These are phyloP conservation scores for Leucosticte australis DNA, from an alignment of 2,113 vertebrate genomes.

Conservation along the genomic window DNA sequence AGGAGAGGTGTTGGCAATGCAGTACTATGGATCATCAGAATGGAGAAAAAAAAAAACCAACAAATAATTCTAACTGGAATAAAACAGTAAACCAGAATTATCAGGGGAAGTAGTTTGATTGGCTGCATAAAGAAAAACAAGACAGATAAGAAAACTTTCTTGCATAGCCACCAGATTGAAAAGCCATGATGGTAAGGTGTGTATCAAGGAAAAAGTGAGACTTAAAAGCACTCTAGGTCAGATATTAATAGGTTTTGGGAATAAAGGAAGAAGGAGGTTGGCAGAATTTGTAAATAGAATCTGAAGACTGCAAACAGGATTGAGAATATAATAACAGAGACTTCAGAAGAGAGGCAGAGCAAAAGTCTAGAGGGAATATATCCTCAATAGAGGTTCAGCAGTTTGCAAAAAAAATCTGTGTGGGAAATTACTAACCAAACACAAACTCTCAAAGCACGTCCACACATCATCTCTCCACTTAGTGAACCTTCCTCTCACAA, in stretches of 20 bases:
- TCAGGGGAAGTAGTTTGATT: background rate
- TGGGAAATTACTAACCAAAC: background rate
- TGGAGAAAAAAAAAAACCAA: background rate
- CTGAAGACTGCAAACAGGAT: background rate
- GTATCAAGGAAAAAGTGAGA: background rate
- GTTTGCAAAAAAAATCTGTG: background rate
- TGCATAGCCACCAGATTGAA: background rate
- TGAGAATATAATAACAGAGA: background rate
- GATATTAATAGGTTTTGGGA: constrained; percentile 14
- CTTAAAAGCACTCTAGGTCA: background rate
- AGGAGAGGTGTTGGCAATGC: background rate
- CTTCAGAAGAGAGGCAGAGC: background rate
- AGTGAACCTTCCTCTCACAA: background rate
- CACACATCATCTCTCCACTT: background rate
- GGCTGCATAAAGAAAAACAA: background rate
- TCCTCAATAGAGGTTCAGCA: background rate
- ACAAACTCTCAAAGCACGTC: background rate
- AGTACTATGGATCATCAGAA: background rate
- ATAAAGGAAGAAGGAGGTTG: background rate
- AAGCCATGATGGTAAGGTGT: background rate
- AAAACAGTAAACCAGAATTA: background rate
- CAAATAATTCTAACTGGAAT: background rate
- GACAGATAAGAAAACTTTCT: background rate
- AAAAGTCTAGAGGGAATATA: background rate
- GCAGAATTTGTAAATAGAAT: background rate